Base-by-base conservation (phyloP, 1,140 invertebrate genomes). In the Papilio aristodemus region DNA sequence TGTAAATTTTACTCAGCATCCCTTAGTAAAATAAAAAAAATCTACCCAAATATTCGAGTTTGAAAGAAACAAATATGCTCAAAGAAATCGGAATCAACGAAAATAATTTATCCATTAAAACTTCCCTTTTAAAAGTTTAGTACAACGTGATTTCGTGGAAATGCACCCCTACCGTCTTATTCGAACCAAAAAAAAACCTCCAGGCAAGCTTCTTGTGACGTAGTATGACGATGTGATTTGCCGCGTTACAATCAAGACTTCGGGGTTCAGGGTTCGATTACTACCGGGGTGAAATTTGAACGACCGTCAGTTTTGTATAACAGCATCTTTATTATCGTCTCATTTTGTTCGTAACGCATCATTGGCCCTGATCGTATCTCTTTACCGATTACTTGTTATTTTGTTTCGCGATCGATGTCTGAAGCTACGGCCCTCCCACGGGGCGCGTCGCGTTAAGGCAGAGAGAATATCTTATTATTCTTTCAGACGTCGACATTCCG, bases 201-300 rank as follows among this genome's bases (percentile, higher is more conserved):
- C 43, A 11, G 8, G 46, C 17, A 22, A 19, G 19, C 1, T 13
- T 3, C 17, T 3, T 32, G 6, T 32, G 27, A 32, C 27, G 27
- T 32, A 32, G 27, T 11, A 54, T 54, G 46, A 54, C 46, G 11
- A 10, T 3, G 46, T 19, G 17, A 50, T 19, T 54, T 54, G 4
- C n/a, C 17, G 14, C 5, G 17, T 43, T 9, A 17, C 43, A 46
- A 17, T 43, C 8, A 14, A 39, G n/a, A 9, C 19, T 46, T 8
- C n/a, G 6, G 6, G 27, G 27, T 32, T 32, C 27, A 32, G 27
- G 27, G 27, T 32, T 32, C 27, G 14, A 50, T 50, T 1, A 17
- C 17, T 62, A n/a, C n/a, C n/a, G 74, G 81, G 78, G 71, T 46
- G 73, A 73, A 78, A 79, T 83, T 83, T 76, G 85, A 83, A 83